Conservation (phyloP, 1,140 invertebrate species). For the Papilio xuthus region DNA sequence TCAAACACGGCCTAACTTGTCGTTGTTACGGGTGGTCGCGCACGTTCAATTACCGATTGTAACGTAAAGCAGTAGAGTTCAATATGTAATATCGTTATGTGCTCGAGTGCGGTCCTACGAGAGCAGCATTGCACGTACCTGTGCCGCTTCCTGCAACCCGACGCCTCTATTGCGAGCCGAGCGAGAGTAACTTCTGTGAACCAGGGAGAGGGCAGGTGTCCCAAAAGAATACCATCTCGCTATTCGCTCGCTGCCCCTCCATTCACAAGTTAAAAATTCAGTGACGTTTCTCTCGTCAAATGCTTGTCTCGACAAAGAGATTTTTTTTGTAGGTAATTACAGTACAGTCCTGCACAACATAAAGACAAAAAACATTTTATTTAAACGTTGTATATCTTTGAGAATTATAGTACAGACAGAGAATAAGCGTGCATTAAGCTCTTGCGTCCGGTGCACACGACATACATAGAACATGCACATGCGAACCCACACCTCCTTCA, state of each 20-base stretch:
- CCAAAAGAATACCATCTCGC: not conserved
- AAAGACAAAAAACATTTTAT: not conserved
- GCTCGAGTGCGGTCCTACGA: conserved; percentile 1
- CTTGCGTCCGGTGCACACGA: not conserved
- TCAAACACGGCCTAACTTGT: conserved; percentile 18
- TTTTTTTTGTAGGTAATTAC: not conserved
- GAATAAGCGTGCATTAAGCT: not conserved
- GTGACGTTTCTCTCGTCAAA: not conserved
- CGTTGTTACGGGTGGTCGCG: not conserved
- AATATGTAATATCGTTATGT: not conserved
- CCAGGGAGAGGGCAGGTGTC: not conserved
- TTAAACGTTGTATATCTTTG: not conserved
- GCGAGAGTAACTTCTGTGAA: not conserved
- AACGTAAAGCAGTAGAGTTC: not conserved
- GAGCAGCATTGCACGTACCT: not conserved
- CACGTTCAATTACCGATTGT: not conserved
- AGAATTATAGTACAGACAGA: not conserved
- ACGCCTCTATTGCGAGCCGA: not conserved
- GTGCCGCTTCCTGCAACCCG: not conserved
- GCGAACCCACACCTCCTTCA: not conserved
- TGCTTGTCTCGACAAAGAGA: not conserved
- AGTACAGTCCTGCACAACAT: not conserved
- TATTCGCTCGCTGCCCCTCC: not conserved
- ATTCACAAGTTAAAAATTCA: not conserved
- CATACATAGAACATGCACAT: not conserved